A percentile compares a stretch with the other conserved stretches of the same genome.
These are phyloP conservation scores for Larimichthys polyactis DNA, from an alignment of 2,113 vertebrate species.

Conservation along the genomic window DNA sequence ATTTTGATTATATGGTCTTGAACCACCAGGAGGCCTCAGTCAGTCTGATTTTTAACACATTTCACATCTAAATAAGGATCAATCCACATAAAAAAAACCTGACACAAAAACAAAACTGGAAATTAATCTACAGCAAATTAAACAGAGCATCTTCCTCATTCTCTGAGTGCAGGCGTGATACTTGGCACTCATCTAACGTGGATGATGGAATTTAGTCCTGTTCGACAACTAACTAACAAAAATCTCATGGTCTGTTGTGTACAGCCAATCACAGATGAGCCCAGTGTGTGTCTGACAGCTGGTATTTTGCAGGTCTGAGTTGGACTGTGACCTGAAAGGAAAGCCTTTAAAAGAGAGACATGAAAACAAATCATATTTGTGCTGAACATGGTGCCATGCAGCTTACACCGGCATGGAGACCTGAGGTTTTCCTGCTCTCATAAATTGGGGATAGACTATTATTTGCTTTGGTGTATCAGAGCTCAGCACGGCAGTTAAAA, in stretches of 20 bases:
- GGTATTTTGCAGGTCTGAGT: not conserved
- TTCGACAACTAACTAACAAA: not conserved
- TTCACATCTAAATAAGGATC: not conserved
- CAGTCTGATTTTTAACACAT: not conserved
- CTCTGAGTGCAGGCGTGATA: not conserved
- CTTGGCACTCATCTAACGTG: not conserved
- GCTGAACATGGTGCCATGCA: not conserved
- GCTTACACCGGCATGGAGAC: not conserved
- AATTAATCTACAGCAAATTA: too few relatives aligned
- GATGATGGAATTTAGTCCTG: not conserved
- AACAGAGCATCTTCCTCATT: not conserved
- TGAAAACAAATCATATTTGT: not conserved
- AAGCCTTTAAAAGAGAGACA: not conserved
- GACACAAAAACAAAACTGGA: too few relatives aligned
- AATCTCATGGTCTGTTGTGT: not conserved
- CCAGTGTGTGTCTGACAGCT: not conserved
- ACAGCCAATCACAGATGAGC: too few relatives aligned
- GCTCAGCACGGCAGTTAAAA: not conserved
- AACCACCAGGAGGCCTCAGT: not conserved
- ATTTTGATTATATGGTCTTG: not conserved
- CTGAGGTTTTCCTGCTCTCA: not conserved
- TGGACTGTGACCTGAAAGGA: not conserved
- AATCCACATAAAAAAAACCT: too few relatives aligned
- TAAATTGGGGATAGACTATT: not conserved
- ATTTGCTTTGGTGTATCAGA: slow-evolving; percentile 30